Evolutionary conservation across 1,140 invertebrate species (phyloP).

Genomic region (Leptopilina boulardi): DNA sequence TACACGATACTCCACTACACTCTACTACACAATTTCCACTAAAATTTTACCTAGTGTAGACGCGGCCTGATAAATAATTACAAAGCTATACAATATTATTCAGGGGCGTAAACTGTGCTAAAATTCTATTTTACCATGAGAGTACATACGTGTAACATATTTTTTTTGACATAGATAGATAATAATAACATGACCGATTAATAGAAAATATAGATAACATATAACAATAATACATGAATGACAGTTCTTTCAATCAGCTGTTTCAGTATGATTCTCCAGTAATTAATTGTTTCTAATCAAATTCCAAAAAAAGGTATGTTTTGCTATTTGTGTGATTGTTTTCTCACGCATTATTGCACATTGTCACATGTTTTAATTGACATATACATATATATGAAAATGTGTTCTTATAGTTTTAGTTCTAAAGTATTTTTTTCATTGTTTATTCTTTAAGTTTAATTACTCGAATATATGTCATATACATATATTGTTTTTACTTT

Average conservation of each 20-base stretch:
- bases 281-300: not conserved
- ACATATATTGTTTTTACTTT: not conserved
- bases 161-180: not conserved
- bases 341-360: not conserved
- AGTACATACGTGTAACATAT: not conserved
- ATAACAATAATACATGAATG: too few species aligned
- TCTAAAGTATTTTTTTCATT: not conserved
- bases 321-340: not conserved
- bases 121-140: not conserved
- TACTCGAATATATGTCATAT: not conserved
- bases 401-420: too few species aligned
- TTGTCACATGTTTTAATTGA: not conserved
- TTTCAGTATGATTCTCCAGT: not conserved
- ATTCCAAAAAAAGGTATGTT: not conserved
- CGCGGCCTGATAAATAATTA: not conserved
- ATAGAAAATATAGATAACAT: not conserved
- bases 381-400: not conserved
- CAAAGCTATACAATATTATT: not conserved
- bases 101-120: not conserved
- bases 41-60: too few species aligned
- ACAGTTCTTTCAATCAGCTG: conserved; percentile 1
- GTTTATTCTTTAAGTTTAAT: not conserved
- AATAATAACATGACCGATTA: not conserved
- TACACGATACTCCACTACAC: too few species aligned
- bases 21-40: too few species aligned